Evolutionary conservation across 1,140 invertebrate genomes (phyloP).

Genomic region (Ganaspis sp.): DNA sequence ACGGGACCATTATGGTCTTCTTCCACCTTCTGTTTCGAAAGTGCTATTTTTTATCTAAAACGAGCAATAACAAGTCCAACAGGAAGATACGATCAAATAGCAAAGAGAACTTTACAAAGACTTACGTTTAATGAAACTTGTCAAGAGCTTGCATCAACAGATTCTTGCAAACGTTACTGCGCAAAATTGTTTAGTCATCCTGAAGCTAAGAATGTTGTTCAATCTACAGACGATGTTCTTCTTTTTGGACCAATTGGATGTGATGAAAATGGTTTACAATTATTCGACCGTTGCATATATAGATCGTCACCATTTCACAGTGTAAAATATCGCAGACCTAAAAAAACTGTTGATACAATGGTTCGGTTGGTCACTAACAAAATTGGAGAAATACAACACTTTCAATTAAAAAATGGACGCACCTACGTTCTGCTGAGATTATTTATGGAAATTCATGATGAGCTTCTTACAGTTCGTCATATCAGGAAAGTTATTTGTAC

Average conservation of each 20-base stretch:
- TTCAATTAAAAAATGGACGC: background rate
- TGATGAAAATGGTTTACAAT: background rate
- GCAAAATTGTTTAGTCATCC: background rate
- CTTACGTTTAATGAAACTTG: slow-evolving; percentile 26
- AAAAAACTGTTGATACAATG: background rate
- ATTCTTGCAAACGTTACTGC: background rate
- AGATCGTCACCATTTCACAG: background rate
- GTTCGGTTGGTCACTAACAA: background rate
- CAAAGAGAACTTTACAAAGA: slow-evolving; percentile 25
- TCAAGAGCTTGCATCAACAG: background rate
- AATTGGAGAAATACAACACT: background rate
- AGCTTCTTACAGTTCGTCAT: background rate
- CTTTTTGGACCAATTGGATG: background rate
- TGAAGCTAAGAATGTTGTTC: background rate
- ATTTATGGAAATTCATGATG: background rate
- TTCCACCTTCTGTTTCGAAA: slow-evolving; percentile 40
- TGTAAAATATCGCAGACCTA: background rate
- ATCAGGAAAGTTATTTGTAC: background rate
- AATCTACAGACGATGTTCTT: background rate
- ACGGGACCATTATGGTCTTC: slow-evolving; percentile 42
- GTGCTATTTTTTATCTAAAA: slow-evolving; percentile 35
- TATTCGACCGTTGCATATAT: background rate
- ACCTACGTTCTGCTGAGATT: background rate
- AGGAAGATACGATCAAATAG: slow-evolving; percentile 33
- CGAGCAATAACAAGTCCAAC: slow-evolving; percentile 35